Conservation (phyloP, 2,888 invertebrate species). For the Myathropa florea region DNA sequence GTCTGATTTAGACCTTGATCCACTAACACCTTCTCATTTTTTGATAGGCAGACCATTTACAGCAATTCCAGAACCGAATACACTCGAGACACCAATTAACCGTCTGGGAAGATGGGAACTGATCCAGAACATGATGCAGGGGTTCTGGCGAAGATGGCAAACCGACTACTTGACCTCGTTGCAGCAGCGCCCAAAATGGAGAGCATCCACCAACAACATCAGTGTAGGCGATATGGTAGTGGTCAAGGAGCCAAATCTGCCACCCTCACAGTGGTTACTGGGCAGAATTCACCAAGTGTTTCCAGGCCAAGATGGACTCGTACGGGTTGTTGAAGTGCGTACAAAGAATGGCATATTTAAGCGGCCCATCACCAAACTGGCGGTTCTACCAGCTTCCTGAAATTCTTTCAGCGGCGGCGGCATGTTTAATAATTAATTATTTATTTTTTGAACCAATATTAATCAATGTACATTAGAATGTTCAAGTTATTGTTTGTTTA, state of each 20-base stretch:
- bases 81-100: neutral
- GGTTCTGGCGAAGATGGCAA: too few species aligned
- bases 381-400: neutral
- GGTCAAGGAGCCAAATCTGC: constrained; percentile 28
- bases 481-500: too few species aligned
- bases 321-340: constrained; percentile 26
- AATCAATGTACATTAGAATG: too few species aligned
- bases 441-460: neutral
- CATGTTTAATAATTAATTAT: neutral
- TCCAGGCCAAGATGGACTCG: constrained; percentile 40
- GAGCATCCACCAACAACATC: neutral
- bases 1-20: constrained; percentile 40
- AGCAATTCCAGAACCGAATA: neutral
- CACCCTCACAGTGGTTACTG: constrained; percentile 40
- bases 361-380: constrained; percentile 41
- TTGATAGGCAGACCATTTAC: neutral
- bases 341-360: constrained; percentile 20
- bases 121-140: too few species aligned
- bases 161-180: too few species aligned
- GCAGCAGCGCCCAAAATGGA: too few species aligned
- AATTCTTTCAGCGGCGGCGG: neutral
- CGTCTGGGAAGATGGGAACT: constrained; percentile 11
- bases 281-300: constrained; percentile 42
- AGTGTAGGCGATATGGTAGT: constrained; percentile 27
- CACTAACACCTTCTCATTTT: neutral